Conservation (phyloP, 1,140 invertebrate genomes). For the Zaprionus taronus region DNA sequence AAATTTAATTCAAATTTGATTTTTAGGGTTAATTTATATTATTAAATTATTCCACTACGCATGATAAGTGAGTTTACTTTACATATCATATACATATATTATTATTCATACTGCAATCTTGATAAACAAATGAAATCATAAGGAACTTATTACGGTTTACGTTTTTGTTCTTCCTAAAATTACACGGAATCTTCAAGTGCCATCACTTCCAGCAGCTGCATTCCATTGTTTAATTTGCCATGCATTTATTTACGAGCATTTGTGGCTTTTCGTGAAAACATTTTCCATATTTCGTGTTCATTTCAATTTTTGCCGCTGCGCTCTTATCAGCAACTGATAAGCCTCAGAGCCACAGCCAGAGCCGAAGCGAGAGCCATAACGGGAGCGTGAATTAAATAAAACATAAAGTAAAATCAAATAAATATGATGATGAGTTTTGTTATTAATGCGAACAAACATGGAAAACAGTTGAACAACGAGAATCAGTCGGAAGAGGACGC, state of each 20-base stretch:
- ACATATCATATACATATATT: no score
- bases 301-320: conserved; percentile 26
- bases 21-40: no score
- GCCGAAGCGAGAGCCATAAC: not conserved
- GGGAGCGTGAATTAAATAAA: conserved; percentile 40
- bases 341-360: not conserved
- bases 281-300: conserved; percentile 36
- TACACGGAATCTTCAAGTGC: not conserved
- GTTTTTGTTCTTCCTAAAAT: not conserved
- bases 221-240: conserved; percentile 26
- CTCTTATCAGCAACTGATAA: conserved; percentile 45
- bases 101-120: not conserved
- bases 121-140: no score
- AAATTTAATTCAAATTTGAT: no score
- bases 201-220: not conserved
- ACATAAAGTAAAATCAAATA: conserved; percentile 30
- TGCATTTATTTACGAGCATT: conserved; percentile 41
- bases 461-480: conserved; percentile 20
- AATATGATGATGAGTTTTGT: conserved; percentile 30
- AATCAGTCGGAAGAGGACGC: not conserved
- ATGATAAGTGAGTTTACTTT: no score
- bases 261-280: conserved; percentile 23
- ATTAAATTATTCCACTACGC: no score
- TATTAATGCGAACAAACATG: conserved; percentile 25
- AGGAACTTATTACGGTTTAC: no score